These are phyloP conservation scores for Delichon dasypus DNA, from an alignment of 2,797 vertebrate species.

Conservation along the genomic window DNA sequence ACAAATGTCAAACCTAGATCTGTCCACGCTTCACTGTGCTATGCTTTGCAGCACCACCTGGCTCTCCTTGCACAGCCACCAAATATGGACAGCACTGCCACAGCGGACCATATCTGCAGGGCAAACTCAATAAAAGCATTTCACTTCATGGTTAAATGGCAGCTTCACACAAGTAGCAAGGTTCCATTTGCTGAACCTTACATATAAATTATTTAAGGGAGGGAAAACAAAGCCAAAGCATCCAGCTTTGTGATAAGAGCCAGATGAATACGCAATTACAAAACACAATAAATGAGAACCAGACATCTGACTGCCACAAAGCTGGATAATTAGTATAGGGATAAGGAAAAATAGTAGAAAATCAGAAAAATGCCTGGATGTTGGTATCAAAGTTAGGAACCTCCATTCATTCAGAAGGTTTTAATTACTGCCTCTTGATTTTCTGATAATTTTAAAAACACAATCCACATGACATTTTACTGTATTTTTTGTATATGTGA, in stretches of 20 bases:
- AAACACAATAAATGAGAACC: conserved; percentile 31
- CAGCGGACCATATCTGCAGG: conserved; percentile 87
- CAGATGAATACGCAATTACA: not conserved
- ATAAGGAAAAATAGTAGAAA: not conserved
- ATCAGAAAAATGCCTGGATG: not conserved
- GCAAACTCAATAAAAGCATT: conserved; percentile 82
- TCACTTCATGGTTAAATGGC: conserved; percentile 80
- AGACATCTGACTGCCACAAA: not conserved
- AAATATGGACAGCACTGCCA: conserved; percentile 91
- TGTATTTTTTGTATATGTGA: not conserved
- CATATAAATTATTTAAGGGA: conserved; percentile 78
- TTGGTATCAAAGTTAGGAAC: not conserved
- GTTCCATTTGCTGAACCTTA: conserved; percentile 74
- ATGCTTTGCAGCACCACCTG: conserved; percentile 96
- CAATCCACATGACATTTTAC: not conserved
- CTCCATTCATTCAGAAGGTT: not conserved
- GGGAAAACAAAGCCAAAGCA: conserved; percentile 22
- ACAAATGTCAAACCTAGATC: conserved; percentile 91
- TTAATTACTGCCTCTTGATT: not conserved
- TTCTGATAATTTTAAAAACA: not conserved
- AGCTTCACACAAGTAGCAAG: conserved; percentile 81
- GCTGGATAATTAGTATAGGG: not conserved
- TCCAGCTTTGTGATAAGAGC: not conserved
- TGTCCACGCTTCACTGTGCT: conserved; percentile 93
- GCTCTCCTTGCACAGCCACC: conserved; percentile 96